Evolutionary conservation across 2,797 vertebrate genomes (phyloP).

Genomic region (Peromyscus attwateri): DNA sequence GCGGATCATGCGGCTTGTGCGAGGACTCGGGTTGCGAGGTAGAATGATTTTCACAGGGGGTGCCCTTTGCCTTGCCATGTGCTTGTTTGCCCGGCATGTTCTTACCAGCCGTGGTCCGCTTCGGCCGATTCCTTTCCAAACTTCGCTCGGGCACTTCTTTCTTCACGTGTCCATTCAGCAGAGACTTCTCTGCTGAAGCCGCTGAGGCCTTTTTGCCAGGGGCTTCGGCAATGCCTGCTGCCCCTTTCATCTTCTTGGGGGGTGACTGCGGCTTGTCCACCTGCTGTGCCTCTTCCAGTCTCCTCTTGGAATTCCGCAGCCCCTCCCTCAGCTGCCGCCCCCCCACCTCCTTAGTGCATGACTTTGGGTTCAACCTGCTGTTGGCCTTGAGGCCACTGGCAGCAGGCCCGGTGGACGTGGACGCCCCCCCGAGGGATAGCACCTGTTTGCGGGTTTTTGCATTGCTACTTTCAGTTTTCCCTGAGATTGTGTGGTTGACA

Average conservation of each 20-base stretch:
- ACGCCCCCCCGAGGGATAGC: conserved; percentile 97
- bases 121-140: conserved; percentile 95
- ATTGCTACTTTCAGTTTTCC: conserved; percentile 99
- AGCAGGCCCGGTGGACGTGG: conserved; percentile 90
- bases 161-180: conserved; percentile 93
- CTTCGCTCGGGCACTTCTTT: conserved; percentile 92
- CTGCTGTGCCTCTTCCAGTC: conserved; percentile 92
- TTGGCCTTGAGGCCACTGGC: conserved; percentile 93
- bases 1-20: conserved; percentile 93
- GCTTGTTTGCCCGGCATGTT: conserved; percentile 96
- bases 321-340: conserved; percentile 94
- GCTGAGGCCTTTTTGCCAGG: conserved; percentile 92
- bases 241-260: conserved; percentile 95
- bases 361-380: conserved; percentile 95
- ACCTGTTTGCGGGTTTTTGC: conserved; percentile 99
- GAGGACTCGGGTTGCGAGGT: conserved; percentile 93
- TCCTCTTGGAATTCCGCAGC: conserved; percentile 97
- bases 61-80: conserved; percentile 94
- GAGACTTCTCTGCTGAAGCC: conserved; percentile 92
- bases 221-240: conserved; percentile 90
- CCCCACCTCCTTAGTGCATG: conserved; percentile 92
- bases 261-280: conserved; percentile 89
- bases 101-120: conserved; percentile 94
- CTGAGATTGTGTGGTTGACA: conserved; percentile 96
- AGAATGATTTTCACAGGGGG: conserved; percentile 95